These are phyloP conservation scores for Limanda limanda DNA, from an alignment of 2,113 vertebrate species.

Conservation along the genomic window DNA sequence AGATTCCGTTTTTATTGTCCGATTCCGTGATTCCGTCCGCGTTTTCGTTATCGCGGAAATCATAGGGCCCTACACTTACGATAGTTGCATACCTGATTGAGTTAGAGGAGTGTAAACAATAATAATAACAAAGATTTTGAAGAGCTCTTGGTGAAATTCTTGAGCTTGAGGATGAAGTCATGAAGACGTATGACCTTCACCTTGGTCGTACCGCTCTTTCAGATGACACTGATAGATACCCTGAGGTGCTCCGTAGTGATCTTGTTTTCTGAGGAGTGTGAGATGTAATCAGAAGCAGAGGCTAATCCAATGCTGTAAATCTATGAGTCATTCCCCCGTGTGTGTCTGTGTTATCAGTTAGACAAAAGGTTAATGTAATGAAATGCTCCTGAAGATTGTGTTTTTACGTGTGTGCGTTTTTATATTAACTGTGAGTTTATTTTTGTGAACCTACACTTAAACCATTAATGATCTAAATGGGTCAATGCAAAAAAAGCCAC, in stretches of 20 bases:
- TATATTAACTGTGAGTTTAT: not conserved
- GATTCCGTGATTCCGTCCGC: too few species aligned
- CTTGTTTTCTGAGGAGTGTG: constrained; percentile 34
- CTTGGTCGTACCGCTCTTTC: not conserved
- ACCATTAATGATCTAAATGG: constrained; percentile 2
- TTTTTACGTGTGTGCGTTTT: constrained; percentile 17
- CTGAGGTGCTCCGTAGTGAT: constrained; percentile 2
- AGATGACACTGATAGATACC: constrained; percentile 37
- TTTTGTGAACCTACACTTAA: constrained; percentile 21
- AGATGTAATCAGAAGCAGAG: constrained; percentile 45
- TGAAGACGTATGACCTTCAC: constrained; percentile 57
- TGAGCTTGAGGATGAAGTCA: not conserved
- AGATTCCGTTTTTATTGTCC: too few species aligned
- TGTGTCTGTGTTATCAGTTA: constrained; percentile 6
- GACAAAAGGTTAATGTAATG: constrained; percentile 66
- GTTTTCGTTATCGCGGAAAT: too few species aligned
- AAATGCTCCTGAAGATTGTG: constrained; percentile 1
- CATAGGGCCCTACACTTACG: not conserved
- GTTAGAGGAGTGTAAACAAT: not conserved
- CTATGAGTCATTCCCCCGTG: constrained; percentile 51
- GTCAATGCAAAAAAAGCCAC: constrained; percentile 6
- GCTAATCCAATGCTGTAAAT: constrained; percentile 55
- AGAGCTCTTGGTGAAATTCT: not conserved
- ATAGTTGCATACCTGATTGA: not conserved
- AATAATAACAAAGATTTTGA: not conserved